Base-by-base conservation (phyloP, 2,113 vertebrate species). In the Trinectes maculatus region DNA sequence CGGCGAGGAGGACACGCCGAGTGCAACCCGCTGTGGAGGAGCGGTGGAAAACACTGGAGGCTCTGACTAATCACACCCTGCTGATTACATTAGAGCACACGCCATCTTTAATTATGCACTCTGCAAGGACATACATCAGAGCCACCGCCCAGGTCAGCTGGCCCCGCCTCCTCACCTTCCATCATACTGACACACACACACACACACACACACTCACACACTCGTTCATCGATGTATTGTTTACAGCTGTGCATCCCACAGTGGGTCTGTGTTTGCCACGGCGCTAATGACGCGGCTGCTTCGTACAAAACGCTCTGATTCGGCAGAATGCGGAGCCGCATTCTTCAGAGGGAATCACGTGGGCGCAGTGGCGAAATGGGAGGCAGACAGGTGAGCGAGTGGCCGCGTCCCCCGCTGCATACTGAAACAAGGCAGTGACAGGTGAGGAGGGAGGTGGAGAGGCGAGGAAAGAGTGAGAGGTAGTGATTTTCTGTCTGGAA, bases 401-500 rank as follows among this genome's bases (percentile, higher is more conserved):
- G n/a, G n/a, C n/a, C n/a, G n/a, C n/a, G n/a, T n/a, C n/a, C n/a
- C n/a, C n/a, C n/a, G n/a, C n/a, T n/a, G n/a, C n/a, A n/a, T n/a
- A n/a, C n/a, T n/a, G n/a, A n/a, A n/a, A n/a, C n/a, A n/a, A n/a
- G 29, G 75, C 8, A 67, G 52, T 37, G 37, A 43, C n/a, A 6
- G 47, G 60, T 1, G 15, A 25, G 33, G 34, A 47, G 26, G 6
- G 49, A 18, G 11, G 29, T n/a, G n/a, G 83, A 80, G 76, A 76
- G 71, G 66, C 59, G 71, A 85, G 84, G 80, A 90, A 67, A 58
- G 82, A 84, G 68, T 46, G 80, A 85, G 86, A 79, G 83, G 62
- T 71, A 87, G 74, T 61, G 87, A 87, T 89, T 89, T 89, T 72
- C 80, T 87, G 86, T 88, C 85, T 59, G 53, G 82, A 79, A 85